A percentile compares a stretch with the other conserved stretches of the same genome.
Conservation (phyloP, 2,888 invertebrate genomes). For the Eupithecia dodoneata region DNA sequence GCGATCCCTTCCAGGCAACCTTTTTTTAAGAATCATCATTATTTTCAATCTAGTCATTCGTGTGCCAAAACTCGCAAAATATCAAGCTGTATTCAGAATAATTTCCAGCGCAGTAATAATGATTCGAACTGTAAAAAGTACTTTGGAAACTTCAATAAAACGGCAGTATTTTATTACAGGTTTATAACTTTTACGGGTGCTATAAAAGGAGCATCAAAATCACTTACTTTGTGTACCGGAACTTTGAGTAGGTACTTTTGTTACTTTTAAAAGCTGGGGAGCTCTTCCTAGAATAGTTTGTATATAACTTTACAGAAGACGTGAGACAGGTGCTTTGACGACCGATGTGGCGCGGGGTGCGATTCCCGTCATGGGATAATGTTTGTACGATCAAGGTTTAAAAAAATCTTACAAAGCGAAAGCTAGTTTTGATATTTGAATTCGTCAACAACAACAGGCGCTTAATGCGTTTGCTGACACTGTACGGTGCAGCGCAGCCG, state of each 20-base stretch:
- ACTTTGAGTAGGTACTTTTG: conserved; percentile 22
- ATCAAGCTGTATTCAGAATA: background rate
- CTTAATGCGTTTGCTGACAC: too few relatives aligned
- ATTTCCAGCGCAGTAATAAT: background rate
- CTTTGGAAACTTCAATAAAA: conserved; percentile 12
- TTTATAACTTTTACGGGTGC: conserved; percentile 37
- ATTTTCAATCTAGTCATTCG: background rate
- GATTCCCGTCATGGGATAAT: too few relatives aligned
- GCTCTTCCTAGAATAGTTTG: background rate
- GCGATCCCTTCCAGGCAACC: too few relatives aligned
- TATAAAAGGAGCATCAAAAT: conserved; percentile 34
- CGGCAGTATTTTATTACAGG: conserved; percentile 4
- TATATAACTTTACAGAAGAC: background rate
- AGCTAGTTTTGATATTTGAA: too few relatives aligned
- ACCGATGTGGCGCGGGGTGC: too few relatives aligned
- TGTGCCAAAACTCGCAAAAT: background rate
- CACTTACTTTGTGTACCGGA: conserved; percentile 31
- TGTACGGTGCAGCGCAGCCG: too few relatives aligned
- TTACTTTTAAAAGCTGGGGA: background rate
- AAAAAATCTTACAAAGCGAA: too few relatives aligned
- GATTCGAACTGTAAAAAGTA: conserved; percentile 6
- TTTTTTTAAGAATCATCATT: too few relatives aligned
- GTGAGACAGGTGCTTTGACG: background rate
- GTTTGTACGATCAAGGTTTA: too few relatives aligned
- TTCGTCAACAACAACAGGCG: too few relatives aligned